A percentile compares a stretch with the other conserved stretches of the same genome.
phyloP scores from a whole-genome alignment of 2,888 invertebrate genomes.

The Oscheius sp. region DNA sequence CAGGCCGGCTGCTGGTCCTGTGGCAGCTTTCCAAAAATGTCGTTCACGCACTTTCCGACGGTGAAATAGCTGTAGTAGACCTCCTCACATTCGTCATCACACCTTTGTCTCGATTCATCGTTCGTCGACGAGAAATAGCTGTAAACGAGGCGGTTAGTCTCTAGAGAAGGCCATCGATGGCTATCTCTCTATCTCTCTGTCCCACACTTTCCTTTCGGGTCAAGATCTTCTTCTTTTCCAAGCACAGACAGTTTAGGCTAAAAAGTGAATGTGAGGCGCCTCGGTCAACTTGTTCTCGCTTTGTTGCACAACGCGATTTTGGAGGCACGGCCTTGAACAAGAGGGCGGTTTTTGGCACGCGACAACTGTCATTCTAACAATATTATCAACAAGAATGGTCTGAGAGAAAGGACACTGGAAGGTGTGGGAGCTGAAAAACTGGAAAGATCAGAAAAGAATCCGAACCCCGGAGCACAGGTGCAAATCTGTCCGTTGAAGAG shows the following conservation, averaged over 20 bases:
- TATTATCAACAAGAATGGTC: not conserved
- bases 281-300: constrained; percentile 30
- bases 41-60: constrained; percentile 68
- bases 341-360: constrained; percentile 31
- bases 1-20: constrained; percentile 62
- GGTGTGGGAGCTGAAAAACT: not conserved
- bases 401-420: not conserved
- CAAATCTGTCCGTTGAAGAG: constrained; percentile 71
- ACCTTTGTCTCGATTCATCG: constrained; percentile 68
- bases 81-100: constrained; percentile 73
- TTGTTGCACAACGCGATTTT: constrained; percentile 32
- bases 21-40: constrained; percentile 59
- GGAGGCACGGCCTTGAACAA: constrained; percentile 30
- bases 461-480: constrained; percentile 71
- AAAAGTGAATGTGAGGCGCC: too few relatives aligned
- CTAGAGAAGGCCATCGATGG: not conserved
- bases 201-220: too few relatives aligned
- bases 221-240: too few relatives aligned
- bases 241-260: too few relatives aligned
- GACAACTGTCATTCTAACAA: not conserved
- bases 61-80: constrained; percentile 71
- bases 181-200: too few relatives aligned
- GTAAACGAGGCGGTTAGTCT: constrained; percentile 41
- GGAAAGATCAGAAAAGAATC: not conserved
- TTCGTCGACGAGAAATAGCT: constrained; percentile 69